Percentiles rank a stretch among this genome's conserved stretches.
Conservation (phyloP, 2,888 invertebrate species). For the Mechanitis mazaeus region DNA sequence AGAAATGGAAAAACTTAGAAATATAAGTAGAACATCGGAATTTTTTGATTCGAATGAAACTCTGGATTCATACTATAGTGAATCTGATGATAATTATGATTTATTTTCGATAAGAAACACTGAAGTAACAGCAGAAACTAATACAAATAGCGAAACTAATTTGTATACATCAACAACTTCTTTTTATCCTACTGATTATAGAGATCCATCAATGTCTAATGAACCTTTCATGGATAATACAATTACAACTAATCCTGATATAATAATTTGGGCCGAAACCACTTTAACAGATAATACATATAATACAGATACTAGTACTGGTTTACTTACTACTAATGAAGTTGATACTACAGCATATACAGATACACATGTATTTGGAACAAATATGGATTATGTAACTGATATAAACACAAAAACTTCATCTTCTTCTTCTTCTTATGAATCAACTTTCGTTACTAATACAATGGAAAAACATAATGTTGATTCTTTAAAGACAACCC, state of each 20-base stretch:
- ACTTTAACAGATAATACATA: not conserved
- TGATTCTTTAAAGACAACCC: not conserved
- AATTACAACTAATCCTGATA: not conserved
- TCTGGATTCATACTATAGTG: slow-evolving; percentile 34
- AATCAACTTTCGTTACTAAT: slow-evolving; percentile 5
- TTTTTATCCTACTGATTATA: slow-evolving; percentile 1
- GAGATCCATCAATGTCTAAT: slow-evolving; percentile 2
- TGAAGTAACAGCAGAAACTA: slow-evolving; percentile 10
- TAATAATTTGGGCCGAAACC: slow-evolving; percentile 1
- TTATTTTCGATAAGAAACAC: slow-evolving; percentile 10
- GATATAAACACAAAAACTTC: slow-evolving; percentile 21
- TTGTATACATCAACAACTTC: slow-evolving; percentile 7
- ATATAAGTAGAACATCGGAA: slow-evolving; percentile 31
- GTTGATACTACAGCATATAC: slow-evolving; percentile 8
- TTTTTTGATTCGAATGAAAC: slow-evolving; percentile 25
- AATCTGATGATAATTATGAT: slow-evolving; percentile 34
- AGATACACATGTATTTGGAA: slow-evolving; percentile 12
- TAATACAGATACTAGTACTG: not conserved
- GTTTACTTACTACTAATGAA: slow-evolving; percentile 1
- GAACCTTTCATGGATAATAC: not conserved
- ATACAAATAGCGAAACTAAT: slow-evolving; percentile 9
- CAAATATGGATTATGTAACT: not conserved
- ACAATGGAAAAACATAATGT: not conserved
- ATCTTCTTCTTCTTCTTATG: not conserved
- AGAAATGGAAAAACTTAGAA: slow-evolving; percentile 43